phyloP scores from a whole-genome alignment of 2,113 vertebrate genomes.

The Gadus macrocephalus region DNA sequence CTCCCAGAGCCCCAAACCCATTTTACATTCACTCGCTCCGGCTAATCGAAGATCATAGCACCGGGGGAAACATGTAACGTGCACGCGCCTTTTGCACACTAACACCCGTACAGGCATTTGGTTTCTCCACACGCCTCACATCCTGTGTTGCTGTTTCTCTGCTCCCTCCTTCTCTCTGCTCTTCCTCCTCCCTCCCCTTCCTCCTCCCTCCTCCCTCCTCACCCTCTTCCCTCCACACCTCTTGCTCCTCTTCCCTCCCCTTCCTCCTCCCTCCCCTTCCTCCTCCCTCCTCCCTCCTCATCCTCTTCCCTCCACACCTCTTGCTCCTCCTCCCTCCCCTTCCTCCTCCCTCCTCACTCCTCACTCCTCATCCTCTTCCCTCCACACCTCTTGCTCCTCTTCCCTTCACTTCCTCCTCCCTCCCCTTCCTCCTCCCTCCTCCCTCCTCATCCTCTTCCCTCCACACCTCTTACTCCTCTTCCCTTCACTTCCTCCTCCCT shows the following conservation, averaged over 20 bases:
- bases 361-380: no score
- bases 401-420: background rate
- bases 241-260: background rate
- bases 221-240: background rate
- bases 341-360: no score
- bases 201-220: no score
- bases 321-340: background rate
- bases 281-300: background rate
- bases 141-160: no score
- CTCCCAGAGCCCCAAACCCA: no score
- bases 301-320: no score
- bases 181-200: no score
- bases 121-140: no score
- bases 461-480: no score
- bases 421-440: background rate
- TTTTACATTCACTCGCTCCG: background rate
- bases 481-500: background rate
- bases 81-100: no score
- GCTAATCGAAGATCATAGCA: constrained; percentile 3
- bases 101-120: no score
- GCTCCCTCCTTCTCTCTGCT: background rate
- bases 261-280: background rate
- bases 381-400: background rate
- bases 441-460: background rate
- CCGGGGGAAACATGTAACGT: background rate